A percentile compares a stretch with the other conserved stretches of the same genome.
phyloP scores from a whole-genome alignment of 2,797 vertebrate genomes.

The Borostomias antarcticus region DNA sequence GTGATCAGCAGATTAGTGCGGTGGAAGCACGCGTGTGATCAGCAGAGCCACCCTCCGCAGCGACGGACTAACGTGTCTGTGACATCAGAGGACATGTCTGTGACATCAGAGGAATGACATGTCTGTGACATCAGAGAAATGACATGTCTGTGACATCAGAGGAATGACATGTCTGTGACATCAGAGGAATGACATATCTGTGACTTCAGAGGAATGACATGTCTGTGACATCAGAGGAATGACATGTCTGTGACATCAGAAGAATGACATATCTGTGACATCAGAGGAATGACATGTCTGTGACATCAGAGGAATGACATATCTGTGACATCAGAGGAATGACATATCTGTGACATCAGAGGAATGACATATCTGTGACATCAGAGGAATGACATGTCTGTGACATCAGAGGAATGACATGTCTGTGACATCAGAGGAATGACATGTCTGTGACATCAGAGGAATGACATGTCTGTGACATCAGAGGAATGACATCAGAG shows the following conservation, averaged over 20 bases:
- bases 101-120: too few species aligned
- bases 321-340: slow-evolving; percentile 61
- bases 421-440: slow-evolving; percentile 61
- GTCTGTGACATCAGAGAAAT: slow-evolving; percentile 61
- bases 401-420: slow-evolving; percentile 59
- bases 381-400: too few species aligned
- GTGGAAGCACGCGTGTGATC: too few species aligned
- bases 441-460: too few species aligned
- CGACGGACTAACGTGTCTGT: slow-evolving; percentile 62
- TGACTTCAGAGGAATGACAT: slow-evolving; percentile 59
- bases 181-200: too few species aligned
- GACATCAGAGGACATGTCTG: slow-evolving; percentile 60
- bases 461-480: slow-evolving; percentile 65
- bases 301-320: slow-evolving; percentile 63
- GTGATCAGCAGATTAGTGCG: too few species aligned
- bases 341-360: too few species aligned
- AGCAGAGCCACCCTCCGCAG: too few species aligned
- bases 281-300: slow-evolving; percentile 59
- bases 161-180: slow-evolving; percentile 65
- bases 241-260: slow-evolving; percentile 63
- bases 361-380: slow-evolving; percentile 65
- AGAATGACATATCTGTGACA: too few species aligned
- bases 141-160: too few species aligned
- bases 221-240: slow-evolving; percentile 62
- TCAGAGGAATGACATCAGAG: slow-evolving; percentile 37